These are phyloP conservation scores for Drosophila austrosaltans DNA, from an alignment of 2,888 invertebrate genomes.

Conservation along the genomic window DNA sequence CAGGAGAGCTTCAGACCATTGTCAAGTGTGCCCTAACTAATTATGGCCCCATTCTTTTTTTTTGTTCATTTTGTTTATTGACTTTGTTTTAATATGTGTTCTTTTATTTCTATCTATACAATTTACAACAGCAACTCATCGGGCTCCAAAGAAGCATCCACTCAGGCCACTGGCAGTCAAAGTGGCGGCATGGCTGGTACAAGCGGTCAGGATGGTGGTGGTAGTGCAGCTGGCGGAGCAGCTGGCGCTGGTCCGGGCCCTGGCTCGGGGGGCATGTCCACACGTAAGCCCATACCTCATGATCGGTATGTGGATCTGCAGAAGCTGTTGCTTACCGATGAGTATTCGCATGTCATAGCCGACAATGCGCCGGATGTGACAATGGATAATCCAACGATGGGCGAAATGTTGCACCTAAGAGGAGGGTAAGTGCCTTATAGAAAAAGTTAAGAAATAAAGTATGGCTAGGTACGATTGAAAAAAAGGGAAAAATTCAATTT, in stretches of 20 bases:
- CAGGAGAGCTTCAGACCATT: constrained; percentile 34
- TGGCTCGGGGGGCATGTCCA: constrained; percentile 65
- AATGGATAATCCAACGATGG: constrained; percentile 88
- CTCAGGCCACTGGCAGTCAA: constrained; percentile 78
- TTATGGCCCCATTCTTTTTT: constrained; percentile 31
- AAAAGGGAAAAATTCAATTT: constrained; percentile 73
- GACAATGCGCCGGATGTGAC: constrained; percentile 85
- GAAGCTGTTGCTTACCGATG: constrained; percentile 62
- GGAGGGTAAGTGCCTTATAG: constrained; percentile 81
- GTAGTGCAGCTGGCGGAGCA: constrained; percentile 37
- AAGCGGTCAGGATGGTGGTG: constrained; percentile 70
- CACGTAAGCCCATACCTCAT: constrained; percentile 78
- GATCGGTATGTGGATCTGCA: constrained; percentile 82
- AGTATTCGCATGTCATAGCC: constrained; percentile 82
- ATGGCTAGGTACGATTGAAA: neutral
- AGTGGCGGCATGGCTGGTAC: constrained; percentile 64
- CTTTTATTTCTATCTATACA: constrained; percentile 12
- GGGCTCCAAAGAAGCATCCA: constrained; percentile 83
- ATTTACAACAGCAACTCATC: constrained; percentile 82
- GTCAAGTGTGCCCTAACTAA: constrained; percentile 44
- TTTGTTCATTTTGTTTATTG: constrained; percentile 16
- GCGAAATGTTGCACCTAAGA: constrained; percentile 86
- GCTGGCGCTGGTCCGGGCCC: constrained; percentile 20
- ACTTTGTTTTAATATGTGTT: constrained; percentile 19
- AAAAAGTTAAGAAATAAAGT: neutral